A percentile compares a stretch with the other conserved stretches of the same genome.
Evolutionary conservation across 2,888 invertebrate species (phyloP).

Genomic region (Tubulanus polymorphus): DNA sequence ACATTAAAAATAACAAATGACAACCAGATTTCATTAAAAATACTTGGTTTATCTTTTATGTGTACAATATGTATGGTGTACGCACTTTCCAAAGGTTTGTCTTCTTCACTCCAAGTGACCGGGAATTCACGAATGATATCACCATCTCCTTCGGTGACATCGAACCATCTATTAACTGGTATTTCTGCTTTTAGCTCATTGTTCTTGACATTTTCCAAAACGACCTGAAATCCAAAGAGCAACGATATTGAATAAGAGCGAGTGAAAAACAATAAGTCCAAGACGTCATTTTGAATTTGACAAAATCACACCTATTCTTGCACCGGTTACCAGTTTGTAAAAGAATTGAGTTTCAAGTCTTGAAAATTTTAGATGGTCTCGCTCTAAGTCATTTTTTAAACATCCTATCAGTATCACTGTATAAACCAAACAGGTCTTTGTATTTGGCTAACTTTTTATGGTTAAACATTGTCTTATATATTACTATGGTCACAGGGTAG

Average conservation of each 20-base stretch:
- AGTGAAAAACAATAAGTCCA: background rate
- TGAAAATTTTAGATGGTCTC: too few species aligned
- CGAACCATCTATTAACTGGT: conserved; percentile 34
- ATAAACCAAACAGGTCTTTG: too few species aligned
- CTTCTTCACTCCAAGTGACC: conserved; percentile 17
- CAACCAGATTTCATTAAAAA: background rate
- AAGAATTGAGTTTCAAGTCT: too few species aligned
- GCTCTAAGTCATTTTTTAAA: too few species aligned
- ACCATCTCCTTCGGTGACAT: conserved; percentile 29
- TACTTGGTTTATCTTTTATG: background rate
- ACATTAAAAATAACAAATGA: background rate
- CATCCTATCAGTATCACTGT: too few species aligned
- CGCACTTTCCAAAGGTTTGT: background rate
- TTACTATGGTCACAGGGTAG: too few species aligned
- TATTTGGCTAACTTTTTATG: too few species aligned
- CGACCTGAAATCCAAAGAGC: conserved; percentile 9
- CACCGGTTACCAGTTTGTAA: too few species aligned
- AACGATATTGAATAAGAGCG: background rate
- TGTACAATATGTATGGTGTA: background rate
- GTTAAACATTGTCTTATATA: too few species aligned
- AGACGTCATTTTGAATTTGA: background rate
- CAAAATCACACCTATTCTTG: background rate
- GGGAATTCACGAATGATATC: conserved; percentile 42
- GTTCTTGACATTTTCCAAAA: conserved; percentile 21
- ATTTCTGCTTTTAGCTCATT: conserved; percentile 30